Base-by-base conservation (phyloP, 2,888 invertebrate genomes). In the Bombylius major region DNA sequence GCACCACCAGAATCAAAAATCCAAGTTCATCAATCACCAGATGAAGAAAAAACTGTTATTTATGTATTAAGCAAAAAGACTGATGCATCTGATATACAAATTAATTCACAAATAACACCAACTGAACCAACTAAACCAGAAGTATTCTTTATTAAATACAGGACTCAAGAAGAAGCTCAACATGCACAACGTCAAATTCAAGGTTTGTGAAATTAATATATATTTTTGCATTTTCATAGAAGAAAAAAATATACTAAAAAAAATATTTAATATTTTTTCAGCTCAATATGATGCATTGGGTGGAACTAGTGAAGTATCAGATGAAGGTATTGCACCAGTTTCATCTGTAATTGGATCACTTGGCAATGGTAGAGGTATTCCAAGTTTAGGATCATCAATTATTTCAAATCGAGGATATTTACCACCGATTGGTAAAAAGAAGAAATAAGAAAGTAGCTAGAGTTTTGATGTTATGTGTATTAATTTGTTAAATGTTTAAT, bases 81-180 rank as follows among this genome's bases (percentile, higher is more conserved):
- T 4, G 72, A 73, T 58, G 68, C 69, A 0, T 12, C 44, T n/a
- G 69, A 72, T 32, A 62, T 72, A 59, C 32, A 48, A 48, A 2
- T 13, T 12, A 13, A 48, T 14, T 13, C 14, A 13, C 12, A 32
- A 7, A 66, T 68, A 11, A 33, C 39, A 44, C 69, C 71, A 23
- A 66, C 66, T 52, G 66, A 64, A 52, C 70, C 70, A 45, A 69
- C 66, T 61, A 74, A 74, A 60, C 73, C 73, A 42, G 73, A 73
- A 64, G 73, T 73, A 34, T 73, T 70, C 63, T 73, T 73, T 57
- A 72, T 73, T 58, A 73, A 73, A 59, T 73, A 73, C 64, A 73
- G 11, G 62, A 71, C 72, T 5, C 68, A 68, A 33, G 71, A 72
- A 59, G 71, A 72, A 58, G 71, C 72, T 46, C 65, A 66, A 31